Evolutionary conservation across 2,113 vertebrate genomes (phyloP).

Genomic region (Mesembrinibis cayennensis): DNA sequence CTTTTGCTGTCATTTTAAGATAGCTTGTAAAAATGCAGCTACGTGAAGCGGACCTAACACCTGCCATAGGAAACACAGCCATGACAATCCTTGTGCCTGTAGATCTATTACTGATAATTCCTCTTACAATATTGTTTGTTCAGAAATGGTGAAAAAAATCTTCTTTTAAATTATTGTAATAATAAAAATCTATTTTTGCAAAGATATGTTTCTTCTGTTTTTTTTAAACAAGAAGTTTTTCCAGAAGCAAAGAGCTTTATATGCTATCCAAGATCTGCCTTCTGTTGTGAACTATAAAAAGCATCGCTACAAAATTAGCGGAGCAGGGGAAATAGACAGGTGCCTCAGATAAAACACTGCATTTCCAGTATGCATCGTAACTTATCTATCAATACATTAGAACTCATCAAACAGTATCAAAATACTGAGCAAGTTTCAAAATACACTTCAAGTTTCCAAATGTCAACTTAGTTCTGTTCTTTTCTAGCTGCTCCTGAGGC

Average conservation of each 20-base stretch:
- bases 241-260: not conserved
- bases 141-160: not conserved
- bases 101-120: not conserved
- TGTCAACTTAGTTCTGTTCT: not conserved
- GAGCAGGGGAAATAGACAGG: not conserved
- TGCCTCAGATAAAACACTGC: not conserved
- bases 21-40: not conserved
- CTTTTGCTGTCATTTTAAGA: not conserved
- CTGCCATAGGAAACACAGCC: not conserved
- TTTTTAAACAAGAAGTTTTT: not conserved
- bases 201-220: not conserved
- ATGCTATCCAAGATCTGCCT: not conserved
- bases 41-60: not conserved
- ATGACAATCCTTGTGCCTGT: not conserved
- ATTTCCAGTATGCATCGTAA: not conserved
- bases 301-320: not conserved
- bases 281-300: not conserved
- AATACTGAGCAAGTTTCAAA: not conserved
- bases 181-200: slow-evolving; percentile 69
- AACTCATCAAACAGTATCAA: not conserved
- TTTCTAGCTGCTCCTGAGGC: not conserved
- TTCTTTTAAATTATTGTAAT: slow-evolving; percentile 42
- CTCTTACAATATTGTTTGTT: not conserved
- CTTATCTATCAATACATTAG: not conserved
- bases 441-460: not conserved